Conservation (phyloP, 2,113 vertebrate species). For the Rissa tridactyla region DNA sequence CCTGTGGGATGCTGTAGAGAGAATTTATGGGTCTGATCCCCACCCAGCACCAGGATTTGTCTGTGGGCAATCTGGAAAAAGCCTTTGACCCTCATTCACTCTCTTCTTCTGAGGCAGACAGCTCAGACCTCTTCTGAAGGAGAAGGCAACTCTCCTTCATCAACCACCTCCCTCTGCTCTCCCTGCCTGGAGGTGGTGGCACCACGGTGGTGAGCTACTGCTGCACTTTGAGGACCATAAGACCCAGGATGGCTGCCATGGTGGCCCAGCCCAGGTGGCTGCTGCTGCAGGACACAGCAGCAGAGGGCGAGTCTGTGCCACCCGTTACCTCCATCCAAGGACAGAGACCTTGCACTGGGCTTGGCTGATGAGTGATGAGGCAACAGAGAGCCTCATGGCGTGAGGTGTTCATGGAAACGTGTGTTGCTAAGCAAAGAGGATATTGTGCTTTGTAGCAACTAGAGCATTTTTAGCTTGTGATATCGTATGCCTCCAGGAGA, state of each 20-base stretch:
- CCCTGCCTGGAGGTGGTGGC: not conserved
- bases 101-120: not conserved
- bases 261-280: not conserved
- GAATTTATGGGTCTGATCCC: not conserved
- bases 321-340: not conserved
- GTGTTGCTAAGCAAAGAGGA: slow-evolving; percentile 42
- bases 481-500: not conserved
- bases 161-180: not conserved
- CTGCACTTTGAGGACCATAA: not conserved
- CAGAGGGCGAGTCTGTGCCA: not conserved
- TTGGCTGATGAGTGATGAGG: not conserved
- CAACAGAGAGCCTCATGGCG: fast-evolving
- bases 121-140: not conserved
- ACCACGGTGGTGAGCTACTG: not conserved
- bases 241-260: not conserved
- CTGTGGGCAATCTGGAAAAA: not conserved
- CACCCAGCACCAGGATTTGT: not conserved
- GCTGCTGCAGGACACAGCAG: not conserved
- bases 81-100: not conserved
- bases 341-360: not conserved
- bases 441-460: not conserved
- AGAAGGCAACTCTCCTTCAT: not conserved
- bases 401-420: not conserved
- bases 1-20: not conserved
- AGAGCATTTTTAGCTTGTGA: not conserved